Evolutionary conservation across 2,888 invertebrate genomes (phyloP).

Genomic region (Microctonus aethiopoides): DNA sequence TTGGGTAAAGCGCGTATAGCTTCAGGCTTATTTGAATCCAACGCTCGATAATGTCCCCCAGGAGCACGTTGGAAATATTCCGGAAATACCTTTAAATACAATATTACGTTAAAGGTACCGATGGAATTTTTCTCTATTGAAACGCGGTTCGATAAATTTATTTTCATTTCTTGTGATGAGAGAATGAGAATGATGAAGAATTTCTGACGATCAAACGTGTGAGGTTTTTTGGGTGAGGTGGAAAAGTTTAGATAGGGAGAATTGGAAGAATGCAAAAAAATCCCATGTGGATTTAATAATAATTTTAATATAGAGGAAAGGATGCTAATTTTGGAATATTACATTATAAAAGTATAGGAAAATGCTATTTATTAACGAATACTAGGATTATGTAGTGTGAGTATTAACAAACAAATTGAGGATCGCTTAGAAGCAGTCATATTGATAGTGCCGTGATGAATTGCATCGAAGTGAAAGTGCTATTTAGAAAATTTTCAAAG

Average conservation of each 20-base stretch:
- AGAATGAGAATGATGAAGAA: slow-evolving; percentile 8
- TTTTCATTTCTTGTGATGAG: background rate
- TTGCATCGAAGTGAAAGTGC: too few species aligned
- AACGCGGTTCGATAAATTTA: background rate
- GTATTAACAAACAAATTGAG: too few species aligned
- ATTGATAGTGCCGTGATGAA: too few species aligned
- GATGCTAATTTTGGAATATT: too few species aligned
- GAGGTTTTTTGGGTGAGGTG: background rate
- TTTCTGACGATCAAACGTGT: slow-evolving; percentile 1
- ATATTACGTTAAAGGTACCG: slow-evolving; percentile 15
- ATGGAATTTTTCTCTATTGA: slow-evolving; percentile 29
- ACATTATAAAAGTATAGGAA: too few species aligned
- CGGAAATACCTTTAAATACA: slow-evolving; percentile 40
- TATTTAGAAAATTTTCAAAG: too few species aligned
- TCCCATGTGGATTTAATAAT: background rate
- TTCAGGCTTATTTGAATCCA: slow-evolving; percentile 60
- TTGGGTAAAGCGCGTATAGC: slow-evolving; percentile 47
- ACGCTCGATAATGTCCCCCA: slow-evolving; percentile 57
- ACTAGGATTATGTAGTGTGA: too few species aligned
- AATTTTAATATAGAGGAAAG: too few species aligned
- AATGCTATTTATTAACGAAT: too few species aligned
- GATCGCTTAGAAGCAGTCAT: too few species aligned
- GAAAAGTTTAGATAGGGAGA: background rate
- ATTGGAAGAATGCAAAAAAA: background rate
- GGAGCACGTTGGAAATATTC: slow-evolving; percentile 51